Conservation (phyloP, 2,113 vertebrate genomes). For the Heteronetta atricapilla region DNA sequence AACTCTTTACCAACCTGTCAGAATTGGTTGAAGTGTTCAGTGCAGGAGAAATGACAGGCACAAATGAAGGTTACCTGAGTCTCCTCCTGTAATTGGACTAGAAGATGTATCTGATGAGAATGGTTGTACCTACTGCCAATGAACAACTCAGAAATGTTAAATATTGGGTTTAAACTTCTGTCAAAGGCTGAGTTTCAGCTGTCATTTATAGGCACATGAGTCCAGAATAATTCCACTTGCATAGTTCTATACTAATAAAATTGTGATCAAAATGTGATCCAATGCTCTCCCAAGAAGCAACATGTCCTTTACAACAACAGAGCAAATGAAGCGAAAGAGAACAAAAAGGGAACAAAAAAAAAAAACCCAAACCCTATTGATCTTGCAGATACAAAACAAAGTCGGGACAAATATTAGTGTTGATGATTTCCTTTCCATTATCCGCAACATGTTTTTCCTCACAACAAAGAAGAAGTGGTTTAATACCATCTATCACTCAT, state of each 20-base stretch:
- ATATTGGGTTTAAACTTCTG: neutral
- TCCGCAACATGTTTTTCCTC: constrained; percentile 24
- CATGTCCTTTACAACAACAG: neutral
- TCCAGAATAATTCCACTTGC: constrained; percentile 4
- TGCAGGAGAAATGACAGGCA: neutral
- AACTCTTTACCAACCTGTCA: neutral
- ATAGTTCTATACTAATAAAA: neutral
- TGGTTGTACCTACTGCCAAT: neutral
- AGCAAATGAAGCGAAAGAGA: constrained; percentile 46
- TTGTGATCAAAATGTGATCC: neutral
- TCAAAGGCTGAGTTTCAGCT: neutral
- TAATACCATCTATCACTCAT: constrained; percentile 58
- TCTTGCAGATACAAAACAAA: constrained; percentile 28
- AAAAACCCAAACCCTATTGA: neutral
- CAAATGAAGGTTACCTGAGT: neutral
- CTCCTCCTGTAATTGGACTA: neutral
- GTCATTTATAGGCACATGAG: neutral
- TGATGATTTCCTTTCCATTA: constrained; percentile 55
- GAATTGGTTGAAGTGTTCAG: neutral
- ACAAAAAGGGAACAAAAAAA: constrained; percentile 43
- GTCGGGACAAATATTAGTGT: constrained; percentile 36
- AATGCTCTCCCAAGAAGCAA: neutral
- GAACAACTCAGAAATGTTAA: neutral
- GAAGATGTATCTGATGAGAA: neutral
- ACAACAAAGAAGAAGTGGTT: neutral